phyloP scores from a whole-genome alignment of 2,888 invertebrate genomes.

The Allygus modestus region DNA sequence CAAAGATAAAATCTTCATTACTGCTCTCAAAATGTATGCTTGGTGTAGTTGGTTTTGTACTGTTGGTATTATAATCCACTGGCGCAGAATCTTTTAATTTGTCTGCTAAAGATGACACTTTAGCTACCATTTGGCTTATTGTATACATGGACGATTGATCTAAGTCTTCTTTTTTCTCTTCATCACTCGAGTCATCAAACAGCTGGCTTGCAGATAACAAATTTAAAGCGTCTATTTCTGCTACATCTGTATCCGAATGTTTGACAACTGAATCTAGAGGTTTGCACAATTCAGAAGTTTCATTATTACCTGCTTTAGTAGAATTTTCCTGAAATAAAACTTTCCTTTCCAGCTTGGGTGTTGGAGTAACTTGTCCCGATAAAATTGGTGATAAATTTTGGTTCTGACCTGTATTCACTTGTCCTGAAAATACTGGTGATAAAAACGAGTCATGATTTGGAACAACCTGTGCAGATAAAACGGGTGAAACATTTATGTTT shows the following conservation, averaged over 20 bases:
- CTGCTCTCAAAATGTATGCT: constrained; percentile 16
- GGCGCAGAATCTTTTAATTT: not conserved
- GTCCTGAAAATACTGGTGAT: constrained; percentile 9
- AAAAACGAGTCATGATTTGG: not conserved
- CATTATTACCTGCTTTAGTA: not conserved
- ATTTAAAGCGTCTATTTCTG: constrained; percentile 27
- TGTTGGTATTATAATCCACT: not conserved
- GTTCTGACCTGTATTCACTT: not conserved
- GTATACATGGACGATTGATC: constrained; percentile 57
- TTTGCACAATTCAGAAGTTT: constrained; percentile 7
- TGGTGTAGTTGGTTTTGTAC: not conserved
- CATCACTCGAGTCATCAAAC: constrained; percentile 57
- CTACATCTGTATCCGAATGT: not conserved
- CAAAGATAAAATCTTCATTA: constrained; percentile 46
- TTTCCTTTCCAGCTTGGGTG: constrained; percentile 23
- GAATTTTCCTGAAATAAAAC: constrained; percentile 25
- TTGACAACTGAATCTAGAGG: not conserved
- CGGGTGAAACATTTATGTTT: not conserved
- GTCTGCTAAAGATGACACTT: constrained; percentile 28
- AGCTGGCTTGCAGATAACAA: constrained; percentile 53
- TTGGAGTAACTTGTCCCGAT: constrained; percentile 31
- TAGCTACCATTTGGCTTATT: constrained; percentile 54
- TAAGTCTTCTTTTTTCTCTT: constrained; percentile 27
- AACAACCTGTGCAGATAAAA: not conserved
- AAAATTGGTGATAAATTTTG: constrained; percentile 15